Percentiles rank a stretch among this genome's conserved stretches.
phyloP scores from a whole-genome alignment of 2,888 invertebrate species.

The Lysandra coridon region DNA sequence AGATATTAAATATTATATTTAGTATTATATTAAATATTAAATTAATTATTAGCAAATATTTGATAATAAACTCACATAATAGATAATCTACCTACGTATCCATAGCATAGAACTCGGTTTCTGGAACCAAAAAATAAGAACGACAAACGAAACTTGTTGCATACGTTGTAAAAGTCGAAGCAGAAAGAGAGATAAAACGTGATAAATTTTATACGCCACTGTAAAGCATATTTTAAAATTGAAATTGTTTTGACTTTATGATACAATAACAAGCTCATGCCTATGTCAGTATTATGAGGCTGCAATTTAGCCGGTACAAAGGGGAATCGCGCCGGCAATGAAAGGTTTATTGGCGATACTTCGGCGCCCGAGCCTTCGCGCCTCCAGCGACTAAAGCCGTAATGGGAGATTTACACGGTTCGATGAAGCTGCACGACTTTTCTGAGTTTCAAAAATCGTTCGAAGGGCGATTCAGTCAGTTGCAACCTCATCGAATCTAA shows the following conservation, averaged over 20 bases:
- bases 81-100: neutral
- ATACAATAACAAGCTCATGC: constrained; percentile 25
- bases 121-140: neutral
- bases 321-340: constrained; percentile 48
- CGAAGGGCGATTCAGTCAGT: neutral
- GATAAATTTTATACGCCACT: constrained; percentile 9
- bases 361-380: constrained; percentile 48
- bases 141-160: neutral
- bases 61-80: no score
- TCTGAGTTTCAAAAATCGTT: neutral
- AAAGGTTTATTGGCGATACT: constrained; percentile 60
- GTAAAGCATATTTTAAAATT: constrained; percentile 24
- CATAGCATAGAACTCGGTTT: neutral
- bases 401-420: neutral
- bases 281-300: constrained; percentile 33
- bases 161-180: constrained; percentile 29
- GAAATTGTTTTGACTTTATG: constrained; percentile 32
- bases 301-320: constrained; percentile 42
- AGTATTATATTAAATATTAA: no score
- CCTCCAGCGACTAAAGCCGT: constrained; percentile 46
- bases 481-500: neutral
- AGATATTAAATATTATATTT: no score
- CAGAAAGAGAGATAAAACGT: constrained; percentile 16
- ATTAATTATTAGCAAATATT: no score
- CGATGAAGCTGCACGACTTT: neutral